These are phyloP conservation scores for Poecilia gillii DNA, from an alignment of 2,797 vertebrate genomes.

Conservation along the genomic window DNA sequence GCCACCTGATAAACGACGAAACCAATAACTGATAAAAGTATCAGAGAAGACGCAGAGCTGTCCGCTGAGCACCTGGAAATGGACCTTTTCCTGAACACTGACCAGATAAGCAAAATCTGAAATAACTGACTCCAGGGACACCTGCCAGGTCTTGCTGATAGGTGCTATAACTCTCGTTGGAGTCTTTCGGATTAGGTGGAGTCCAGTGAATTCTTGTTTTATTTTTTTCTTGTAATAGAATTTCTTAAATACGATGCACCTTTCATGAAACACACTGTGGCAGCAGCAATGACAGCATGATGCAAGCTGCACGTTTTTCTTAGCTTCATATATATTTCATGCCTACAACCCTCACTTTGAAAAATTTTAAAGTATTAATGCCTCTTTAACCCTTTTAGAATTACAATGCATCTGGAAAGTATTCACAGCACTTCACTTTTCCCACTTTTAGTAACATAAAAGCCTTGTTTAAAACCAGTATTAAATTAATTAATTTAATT, in stretches of 20 bases:
- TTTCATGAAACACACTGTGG: neutral
- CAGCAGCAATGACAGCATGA: neutral
- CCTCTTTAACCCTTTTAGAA: neutral
- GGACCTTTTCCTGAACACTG: conserved; percentile 57
- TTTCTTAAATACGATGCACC: neutral
- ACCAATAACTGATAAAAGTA: conserved; percentile 68
- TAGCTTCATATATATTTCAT: neutral
- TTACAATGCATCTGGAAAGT: neutral
- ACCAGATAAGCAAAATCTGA: conserved; percentile 62
- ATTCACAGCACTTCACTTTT: neutral
- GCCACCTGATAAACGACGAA: conserved; percentile 47
- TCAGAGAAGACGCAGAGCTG: conserved; percentile 47
- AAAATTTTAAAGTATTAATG: neutral
- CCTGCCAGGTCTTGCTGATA: conserved; percentile 32
- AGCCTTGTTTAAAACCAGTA: neutral
- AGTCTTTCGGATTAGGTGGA: conserved; percentile 9
- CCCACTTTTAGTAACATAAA: neutral
- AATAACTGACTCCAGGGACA: conserved; percentile 42
- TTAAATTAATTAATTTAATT: neutral
- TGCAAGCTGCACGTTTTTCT: neutral
- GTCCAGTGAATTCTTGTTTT: neutral
- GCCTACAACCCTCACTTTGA: neutral
- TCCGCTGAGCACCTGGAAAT: conserved; percentile 47
- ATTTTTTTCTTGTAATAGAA: neutral
- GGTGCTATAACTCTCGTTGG: conserved; percentile 14